Evolutionary conservation across 2,113 vertebrate species (phyloP), one percentile per base, ranked within the genome.

Genomic region (Archilochus colubris): DNA sequence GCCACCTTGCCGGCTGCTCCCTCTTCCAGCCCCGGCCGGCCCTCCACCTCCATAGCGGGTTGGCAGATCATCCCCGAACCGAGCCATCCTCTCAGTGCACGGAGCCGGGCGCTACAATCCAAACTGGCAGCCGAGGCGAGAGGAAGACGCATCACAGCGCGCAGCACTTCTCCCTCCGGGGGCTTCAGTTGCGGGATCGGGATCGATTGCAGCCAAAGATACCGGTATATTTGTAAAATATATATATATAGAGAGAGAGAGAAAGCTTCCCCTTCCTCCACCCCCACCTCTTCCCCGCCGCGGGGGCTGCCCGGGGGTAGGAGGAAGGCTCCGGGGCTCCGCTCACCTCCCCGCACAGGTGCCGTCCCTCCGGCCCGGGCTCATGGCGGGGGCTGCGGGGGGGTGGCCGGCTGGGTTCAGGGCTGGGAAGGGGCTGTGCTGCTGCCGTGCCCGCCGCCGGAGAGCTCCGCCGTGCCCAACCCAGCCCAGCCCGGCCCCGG

Each of bases 11-110:
- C 98, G 98, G 97, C 83, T 97, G 95, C 97, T 98, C 91, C 98
- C 98, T 97, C 98, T 97, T 91, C 97, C 97, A 94, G 95, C 96
- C 92, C 93, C 98, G 97, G 97, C 96, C 82, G 98, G 97, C 91
- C 98, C 96, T 96, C 97, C 95, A 96, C 98, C 98, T 95, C 98
- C 99, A 97, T 98, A 99, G 93, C 99, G 98, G 97, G 97, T 97
- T 84, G 98, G 97, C 96, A 98, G 98, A 70, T 99, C 98, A 96
- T 99, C 99, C 97, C 99, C 99, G 68, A 99, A 99, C 93, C 99
- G 99, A 98, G 99, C 98, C 99, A 99, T 99, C 95, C 91, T 96
- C 95, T 93, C 96, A 96, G 93, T 95, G 97, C 97, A 89, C 96
- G 80, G 97, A 96, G 97, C 95, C 97, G 95, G 95, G 96, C 89